A percentile compares a stretch with the other conserved stretches of the same genome.
These are phyloP conservation scores for Phoenoteleia sp. DNA, from an alignment of 2,888 invertebrate genomes.

Conservation along the genomic window DNA sequence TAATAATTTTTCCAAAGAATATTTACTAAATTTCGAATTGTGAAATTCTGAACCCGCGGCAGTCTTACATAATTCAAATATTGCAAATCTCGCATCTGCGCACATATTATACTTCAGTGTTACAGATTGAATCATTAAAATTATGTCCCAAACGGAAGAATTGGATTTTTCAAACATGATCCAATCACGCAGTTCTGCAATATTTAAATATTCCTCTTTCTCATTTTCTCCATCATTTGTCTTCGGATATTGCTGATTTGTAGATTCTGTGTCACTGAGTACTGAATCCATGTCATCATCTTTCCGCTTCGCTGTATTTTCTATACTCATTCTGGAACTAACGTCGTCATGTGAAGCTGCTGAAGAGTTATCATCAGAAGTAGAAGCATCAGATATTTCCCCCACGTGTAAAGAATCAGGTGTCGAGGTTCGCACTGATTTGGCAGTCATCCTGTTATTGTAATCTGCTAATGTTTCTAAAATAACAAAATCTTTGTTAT, in stretches of 20 bases:
- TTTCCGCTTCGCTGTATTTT: no score
- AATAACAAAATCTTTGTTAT: no score
- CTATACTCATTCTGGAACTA: no score
- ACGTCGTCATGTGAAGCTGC: no score
- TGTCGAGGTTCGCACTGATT: no score
- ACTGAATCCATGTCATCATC: no score
- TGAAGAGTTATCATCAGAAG: no score
- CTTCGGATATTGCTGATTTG: background rate
- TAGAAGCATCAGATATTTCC: no score
- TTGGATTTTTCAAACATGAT: conserved; percentile 12
- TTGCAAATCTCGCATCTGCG: background rate
- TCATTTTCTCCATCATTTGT: background rate
- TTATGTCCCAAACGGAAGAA: background rate
- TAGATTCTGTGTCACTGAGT: no score
- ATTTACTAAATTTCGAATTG: conserved; percentile 1
- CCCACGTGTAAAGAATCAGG: no score
- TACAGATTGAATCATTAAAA: conserved; percentile 3
- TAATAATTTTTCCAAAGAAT: conserved; percentile 7
- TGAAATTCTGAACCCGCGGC: background rate
- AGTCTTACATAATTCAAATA: background rate
- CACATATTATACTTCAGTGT: background rate
- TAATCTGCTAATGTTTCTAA: no score
- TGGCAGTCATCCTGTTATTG: no score
- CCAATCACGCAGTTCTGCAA: conserved; percentile 4
- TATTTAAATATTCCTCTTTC: background rate